Base-by-base conservation (phyloP, 23 tunicate species). In the Halocynthia aurantium region DNA sequence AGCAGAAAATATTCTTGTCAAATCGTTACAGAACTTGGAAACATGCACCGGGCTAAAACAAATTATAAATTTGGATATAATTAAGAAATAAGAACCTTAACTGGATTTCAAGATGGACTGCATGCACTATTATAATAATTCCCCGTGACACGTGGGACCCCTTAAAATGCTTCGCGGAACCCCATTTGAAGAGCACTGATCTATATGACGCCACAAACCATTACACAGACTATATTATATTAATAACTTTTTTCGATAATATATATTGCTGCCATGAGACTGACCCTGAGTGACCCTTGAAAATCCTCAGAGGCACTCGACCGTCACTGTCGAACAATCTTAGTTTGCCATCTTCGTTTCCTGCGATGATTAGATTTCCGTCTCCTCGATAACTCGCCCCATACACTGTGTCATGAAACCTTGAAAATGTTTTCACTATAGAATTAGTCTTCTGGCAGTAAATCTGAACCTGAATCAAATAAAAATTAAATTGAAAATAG, bases 371-470 rank as follows among this genome's bases (percentile, higher is more conserved):
- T 7, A 89, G 78, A 68, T 84, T 80, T 10, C 96, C 96, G 52
- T 89, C 96, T 0, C 85, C 52, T 40, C 96, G 88, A 81, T 76
- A 89, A 17, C 77, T 80, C 18, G 96, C 96, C 50, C 89, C 88
- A 80, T 89, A 84, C 5, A 83, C 96, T 15, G 73, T 64, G 53
- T 84, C 61, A 60, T 80, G 89, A 76, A 89, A 89, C 8, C 96
- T 83, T 13, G 96, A 69, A 76, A 80, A 84, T 22, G 85, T 89
- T 76, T 81, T 84, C 10, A 84, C 82, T 17, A 73, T 51, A 52
- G 84, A 89, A 52, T 76, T 80, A 22, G 74, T 80, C 7, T 84
- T 74, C 44, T 79, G 76, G 67, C 71, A 52, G 60, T 89, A 89
- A 9, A 88, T 22, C 58, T 83, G 77, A 9, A 88, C 76, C 95